Evolutionary conservation across 1,140 invertebrate species (phyloP), one percentile per base, ranked within the genome.

Genomic region (Argopecten irradians): DNA sequence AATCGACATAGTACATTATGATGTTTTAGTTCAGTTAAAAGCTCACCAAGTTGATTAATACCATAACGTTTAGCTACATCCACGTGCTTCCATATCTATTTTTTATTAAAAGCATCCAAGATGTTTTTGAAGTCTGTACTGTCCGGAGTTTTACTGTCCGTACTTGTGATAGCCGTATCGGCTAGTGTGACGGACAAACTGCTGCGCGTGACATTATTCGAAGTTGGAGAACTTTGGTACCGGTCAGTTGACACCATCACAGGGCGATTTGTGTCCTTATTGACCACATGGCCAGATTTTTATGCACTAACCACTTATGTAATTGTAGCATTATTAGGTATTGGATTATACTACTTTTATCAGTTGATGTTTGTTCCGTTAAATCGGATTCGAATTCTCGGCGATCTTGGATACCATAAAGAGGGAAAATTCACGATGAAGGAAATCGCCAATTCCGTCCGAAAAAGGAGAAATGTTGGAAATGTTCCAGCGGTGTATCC

Each of bases 401-500:
- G 94, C 14, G 96, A 96, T 46, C 92, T 96, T 8, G 96, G 96
- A n/a, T 96, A 96, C 88, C 92, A 94, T 16, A 92, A 89, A 8
- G 93, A 95, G 36, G 94, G 94, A 33, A 92, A 91, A 46, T 92
- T 94, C 86, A 88, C 91, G 14, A 94, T 93, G 89, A 93, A 92
- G 85, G 94, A 96, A 39, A 92, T 95, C 41, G 95, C 95, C 0
- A 95, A 96, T 33, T 91, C 93, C 43, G 94, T 96, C 0, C 95
- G 96, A 88, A 94, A 94, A 19, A 91, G 96, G 14, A 91, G 97
- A 5, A 96, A 96, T 87, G 93, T 96, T 32, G 94, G 96, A 34
- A 94, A 95, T 83, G 91, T 95, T 16, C 95, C 96, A 9, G 98
- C 98, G 0, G 97, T 98, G 0, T 98, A 97, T 95, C 98, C 98